phyloP scores from a whole-genome alignment of 2,113 vertebrate genomes.

The Eulemur rufifrons region DNA sequence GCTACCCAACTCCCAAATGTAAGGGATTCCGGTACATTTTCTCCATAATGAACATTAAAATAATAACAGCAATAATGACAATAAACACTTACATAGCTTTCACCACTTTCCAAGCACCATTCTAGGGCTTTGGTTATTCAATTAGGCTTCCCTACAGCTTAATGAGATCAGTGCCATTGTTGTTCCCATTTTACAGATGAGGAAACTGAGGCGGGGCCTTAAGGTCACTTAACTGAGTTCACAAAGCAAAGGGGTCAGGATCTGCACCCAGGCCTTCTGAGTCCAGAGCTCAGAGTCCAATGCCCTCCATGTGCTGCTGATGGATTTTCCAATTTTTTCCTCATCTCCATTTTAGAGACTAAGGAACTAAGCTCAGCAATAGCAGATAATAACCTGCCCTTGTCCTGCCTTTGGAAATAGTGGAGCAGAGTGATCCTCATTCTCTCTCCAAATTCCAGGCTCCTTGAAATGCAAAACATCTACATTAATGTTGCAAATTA shows the following conservation, averaged over 20 bases:
- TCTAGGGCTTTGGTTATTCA: not conserved
- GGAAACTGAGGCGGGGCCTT: not conserved
- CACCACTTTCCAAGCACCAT: too few species aligned
- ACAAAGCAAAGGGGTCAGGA: not conserved
- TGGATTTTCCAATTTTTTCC: not conserved
- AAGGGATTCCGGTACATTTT: not conserved
- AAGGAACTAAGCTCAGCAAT: fast-evolving
- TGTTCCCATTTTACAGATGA: not conserved
- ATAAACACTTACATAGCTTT: too few species aligned
- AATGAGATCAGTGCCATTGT: fast-evolving
- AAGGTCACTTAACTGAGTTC: not conserved
- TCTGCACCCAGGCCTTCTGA: not conserved
- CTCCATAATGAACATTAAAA: fast-evolving
- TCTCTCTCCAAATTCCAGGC: not conserved
- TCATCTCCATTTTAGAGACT: not conserved
- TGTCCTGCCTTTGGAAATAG: fast-evolving
- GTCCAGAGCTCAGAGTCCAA: too few species aligned
- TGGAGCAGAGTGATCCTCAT: not conserved
- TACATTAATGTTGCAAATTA: not conserved
- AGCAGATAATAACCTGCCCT: fast-evolving
- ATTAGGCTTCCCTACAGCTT: not conserved
- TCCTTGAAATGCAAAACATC: not conserved
- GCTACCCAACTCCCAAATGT: not conserved
- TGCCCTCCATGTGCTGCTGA: too few species aligned
- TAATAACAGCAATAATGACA: not conserved